Base-by-base conservation (phyloP, 1,140 invertebrate genomes). In the Brachionus plicatilis region DNA sequence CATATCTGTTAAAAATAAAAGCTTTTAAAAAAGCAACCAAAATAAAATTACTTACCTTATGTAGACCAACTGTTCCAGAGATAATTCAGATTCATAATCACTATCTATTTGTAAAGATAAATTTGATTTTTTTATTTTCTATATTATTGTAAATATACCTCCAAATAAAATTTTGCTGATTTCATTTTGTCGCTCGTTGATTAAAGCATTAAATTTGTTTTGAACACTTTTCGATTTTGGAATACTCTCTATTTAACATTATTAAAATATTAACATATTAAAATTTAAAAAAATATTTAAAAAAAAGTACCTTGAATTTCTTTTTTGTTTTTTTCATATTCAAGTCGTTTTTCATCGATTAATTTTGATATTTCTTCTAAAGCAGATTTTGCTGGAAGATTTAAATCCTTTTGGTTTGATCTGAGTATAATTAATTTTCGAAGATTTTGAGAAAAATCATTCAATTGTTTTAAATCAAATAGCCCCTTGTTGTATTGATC, bases 241-340 rank as follows among this genome's bases (percentile, higher is more conserved):
- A 43, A 72, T 6, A 9, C 4, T 72, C n/a, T 72, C 45, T 76
- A 4, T 20, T 45, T 43, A 8, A 43, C 0, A 37, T 75, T n/a
- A 33, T 70, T 29, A 50, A 47, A 76, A 76, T 47, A n/a, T n/a
- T n/a, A n/a, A n/a, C n/a, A n/a, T n/a, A n/a, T n/a, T n/a, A n/a
- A n/a, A n/a, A n/a, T n/a, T n/a, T 47, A 50, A 76, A 76, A 50
- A 76, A 12, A 27, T 8, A 24, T 33, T 76, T 76, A 53, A 0
- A 12, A 27, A 27, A 8, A 27, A 3, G 0, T 50, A 76, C 72
- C 72, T 33, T 11, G 8, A 27, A 76, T 76, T 37, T 24, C 27
- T 76, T 76, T 76, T 50, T 76, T 76, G 29, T 8, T 24, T 5
- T 12, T 9, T 50, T 76, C 72, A 76, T 76, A 76, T 50, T 76